Base-by-base conservation (phyloP, 2,797 vertebrate genomes). In the Trachurus trachurus region DNA sequence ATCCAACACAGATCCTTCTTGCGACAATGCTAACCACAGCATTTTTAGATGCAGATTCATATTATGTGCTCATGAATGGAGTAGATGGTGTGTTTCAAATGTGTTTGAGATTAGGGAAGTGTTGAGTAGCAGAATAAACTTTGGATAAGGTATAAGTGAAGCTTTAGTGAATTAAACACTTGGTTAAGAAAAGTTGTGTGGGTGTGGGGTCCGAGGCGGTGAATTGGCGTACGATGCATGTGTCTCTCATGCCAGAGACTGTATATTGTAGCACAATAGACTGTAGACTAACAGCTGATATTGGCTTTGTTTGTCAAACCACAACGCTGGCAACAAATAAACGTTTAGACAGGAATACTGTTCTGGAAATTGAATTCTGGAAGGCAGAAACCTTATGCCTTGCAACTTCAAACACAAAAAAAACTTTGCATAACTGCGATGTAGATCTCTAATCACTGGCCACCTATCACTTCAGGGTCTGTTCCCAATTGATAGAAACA, bases 401-500 rank as follows among this genome's bases (percentile, higher is more conserved):
- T 26, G 26, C 26, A 26, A 26, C n/a, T n/a, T 31, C 31, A 31
- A 31, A 31, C 3, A 31, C 5, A 34, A 34, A 26, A 53, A 15
- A 59, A 22, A 16, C 1, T 39, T 11, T 44, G 53, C 16, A 19
- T 59, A 26, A 29, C 29, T n/a, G 21, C 3, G 15, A 22, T 39
- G 21, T 47, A 56, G 42, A 56, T 1, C n/a, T 76, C 26, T 57
- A 21, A 71, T 68, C 26, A 50, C 9, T 42, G 52, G 12, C 59
- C 63, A 16, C 44, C 44, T 54, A 59, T 12, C 1, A 22, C 44
- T 9, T 61, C 66, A 0, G 19, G n/a, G 44, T 45, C 17, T 50
- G 50, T 31, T 71, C 19, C 62, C 45, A 53, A 2, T 19, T 39
- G 42, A 54, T 13, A 22, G 10, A 47, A 26, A 56, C 12, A 40